Evolutionary conservation across 2,888 invertebrate genomes (phyloP).

Genomic region (Clostera curtula): DNA sequence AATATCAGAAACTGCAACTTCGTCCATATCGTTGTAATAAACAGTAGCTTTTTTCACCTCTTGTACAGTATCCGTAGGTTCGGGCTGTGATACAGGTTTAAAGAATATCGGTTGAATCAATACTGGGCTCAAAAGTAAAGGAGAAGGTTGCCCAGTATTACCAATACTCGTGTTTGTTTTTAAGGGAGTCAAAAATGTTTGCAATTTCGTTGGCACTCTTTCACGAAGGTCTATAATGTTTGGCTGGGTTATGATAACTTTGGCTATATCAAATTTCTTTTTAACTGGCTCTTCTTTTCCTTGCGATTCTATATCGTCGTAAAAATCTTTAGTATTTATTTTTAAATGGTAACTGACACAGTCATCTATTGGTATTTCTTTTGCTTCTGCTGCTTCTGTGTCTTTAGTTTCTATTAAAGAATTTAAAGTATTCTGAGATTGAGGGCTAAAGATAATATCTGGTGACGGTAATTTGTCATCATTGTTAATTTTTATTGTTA

Average conservation of each 20-base stretch:
- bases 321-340: conserved; percentile 53
- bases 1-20: conserved; percentile 34
- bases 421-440: conserved; percentile 14
- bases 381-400: conserved; percentile 8
- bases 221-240: conserved; percentile 19
- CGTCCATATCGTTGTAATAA: conserved; percentile 58
- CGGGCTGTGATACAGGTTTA: conserved; percentile 23
- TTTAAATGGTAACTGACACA: conserved; percentile 60
- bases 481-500: conserved; percentile 13
- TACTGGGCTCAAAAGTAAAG: conserved; percentile 58
- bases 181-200: conserved; percentile 45
- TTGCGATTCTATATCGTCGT: conserved; percentile 16
- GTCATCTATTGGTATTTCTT: conserved; percentile 32
- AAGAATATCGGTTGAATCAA: conserved; percentile 53
- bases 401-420: conserved; percentile 17
- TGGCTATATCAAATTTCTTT: conserved; percentile 19
- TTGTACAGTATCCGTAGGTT: conserved; percentile 12
- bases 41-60: conserved; percentile 39
- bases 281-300: conserved; percentile 2
- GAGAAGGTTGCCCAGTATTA: conserved; percentile 32
- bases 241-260: conserved; percentile 17
- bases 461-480: conserved; percentile 2
- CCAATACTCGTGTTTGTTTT: conserved; percentile 40
- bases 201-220: conserved; percentile 28
- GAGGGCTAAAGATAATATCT: conserved; percentile 5